phyloP scores from a whole-genome alignment of 1,140 invertebrate species.

The Micrasema minimum region DNA sequence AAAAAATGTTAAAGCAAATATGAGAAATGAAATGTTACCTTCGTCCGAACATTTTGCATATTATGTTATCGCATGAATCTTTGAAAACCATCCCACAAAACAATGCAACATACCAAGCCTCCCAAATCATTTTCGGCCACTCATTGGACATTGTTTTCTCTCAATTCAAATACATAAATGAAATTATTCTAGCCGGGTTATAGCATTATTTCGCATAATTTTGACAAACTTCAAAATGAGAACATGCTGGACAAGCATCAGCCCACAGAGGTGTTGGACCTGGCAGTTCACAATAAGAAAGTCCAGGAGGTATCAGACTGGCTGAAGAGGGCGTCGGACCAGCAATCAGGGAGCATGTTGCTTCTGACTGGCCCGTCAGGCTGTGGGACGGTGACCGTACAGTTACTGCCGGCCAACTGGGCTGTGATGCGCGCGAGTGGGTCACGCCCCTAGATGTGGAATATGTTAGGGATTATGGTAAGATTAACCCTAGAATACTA shows the following conservation, averaged over 20 bases:
- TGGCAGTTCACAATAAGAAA: slow-evolving; percentile 73
- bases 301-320: slow-evolving; percentile 70
- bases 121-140: no score
- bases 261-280: slow-evolving; percentile 66
- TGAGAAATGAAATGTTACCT: no score
- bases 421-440: slow-evolving; percentile 75
- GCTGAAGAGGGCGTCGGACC: slow-evolving; percentile 61
- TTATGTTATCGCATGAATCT: no score
- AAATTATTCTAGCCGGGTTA: no score
- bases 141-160: no score
- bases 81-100: no score
- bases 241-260: slow-evolving; percentile 66
- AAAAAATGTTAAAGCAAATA: no score
- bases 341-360: slow-evolving; percentile 67
- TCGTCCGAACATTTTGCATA: no score
- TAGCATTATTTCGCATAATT: neutral
- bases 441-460: slow-evolving; percentile 74
- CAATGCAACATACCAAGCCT: no score
- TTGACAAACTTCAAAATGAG: slow-evolving; percentile 6
- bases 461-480: slow-evolving; percentile 61
- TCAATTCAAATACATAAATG: no score
- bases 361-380: slow-evolving; percentile 78
- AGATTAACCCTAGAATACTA: no score
- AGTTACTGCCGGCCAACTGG: slow-evolving; percentile 70
- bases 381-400: slow-evolving; percentile 73